phyloP scores from a whole-genome alignment of 2,888 invertebrate species.

The Macrophya annulata region DNA sequence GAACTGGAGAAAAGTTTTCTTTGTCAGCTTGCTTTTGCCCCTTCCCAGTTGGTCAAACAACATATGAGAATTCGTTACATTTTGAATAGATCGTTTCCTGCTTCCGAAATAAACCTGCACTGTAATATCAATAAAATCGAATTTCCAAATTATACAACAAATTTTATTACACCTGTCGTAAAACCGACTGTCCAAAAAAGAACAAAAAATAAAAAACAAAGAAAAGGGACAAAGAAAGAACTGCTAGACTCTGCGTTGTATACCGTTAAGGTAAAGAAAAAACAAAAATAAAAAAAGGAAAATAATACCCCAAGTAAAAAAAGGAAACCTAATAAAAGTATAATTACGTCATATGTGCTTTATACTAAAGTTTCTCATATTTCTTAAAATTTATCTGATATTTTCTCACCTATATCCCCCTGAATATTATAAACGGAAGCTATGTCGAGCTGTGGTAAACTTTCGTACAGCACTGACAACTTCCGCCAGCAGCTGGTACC shows the following conservation, averaged over 20 bases:
- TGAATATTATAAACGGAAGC: constrained; percentile 40
- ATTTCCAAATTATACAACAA: not conserved
- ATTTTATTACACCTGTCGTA: not conserved
- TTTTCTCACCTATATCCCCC: not conserved
- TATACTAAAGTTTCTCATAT: not conserved
- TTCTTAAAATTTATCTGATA: not conserved
- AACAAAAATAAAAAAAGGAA: not conserved
- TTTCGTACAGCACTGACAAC: constrained; percentile 52
- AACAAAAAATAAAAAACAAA: not conserved
- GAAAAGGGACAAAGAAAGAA: not conserved
- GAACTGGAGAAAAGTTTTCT: constrained; percentile 18
- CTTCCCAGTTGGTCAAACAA: constrained; percentile 26
- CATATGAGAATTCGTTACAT: not conserved
- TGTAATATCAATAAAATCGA: constrained; percentile 11
- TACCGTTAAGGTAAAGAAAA: not conserved
- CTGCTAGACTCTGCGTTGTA: not conserved
- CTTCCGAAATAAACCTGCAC: not conserved
- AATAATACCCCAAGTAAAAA: not conserved
- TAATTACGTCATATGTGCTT: not conserved
- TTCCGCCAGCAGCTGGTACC: constrained; percentile 52
- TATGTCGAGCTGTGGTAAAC: constrained; percentile 45
- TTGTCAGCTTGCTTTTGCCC: constrained; percentile 17
- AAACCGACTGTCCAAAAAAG: not conserved
- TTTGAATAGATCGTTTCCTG: constrained; percentile 31
- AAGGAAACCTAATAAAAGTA: not conserved